A percentile compares a stretch with the other conserved stretches of the same genome.
Evolutionary conservation across 2,797 vertebrate species (phyloP).

Genomic region (Ctenopoma multispine): DNA sequence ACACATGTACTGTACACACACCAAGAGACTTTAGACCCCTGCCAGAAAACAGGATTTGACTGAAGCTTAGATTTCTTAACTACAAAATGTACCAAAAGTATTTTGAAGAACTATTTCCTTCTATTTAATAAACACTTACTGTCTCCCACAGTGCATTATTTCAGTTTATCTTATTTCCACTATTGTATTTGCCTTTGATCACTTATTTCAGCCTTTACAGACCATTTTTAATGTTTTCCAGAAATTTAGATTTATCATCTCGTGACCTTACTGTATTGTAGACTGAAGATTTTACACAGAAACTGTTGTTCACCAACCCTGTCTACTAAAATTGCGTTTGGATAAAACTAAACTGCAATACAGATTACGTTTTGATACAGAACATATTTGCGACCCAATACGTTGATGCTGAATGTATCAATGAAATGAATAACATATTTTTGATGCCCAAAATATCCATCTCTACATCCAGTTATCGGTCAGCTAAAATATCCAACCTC

Average conservation of each 20-base stretch:
- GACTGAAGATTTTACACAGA: not conserved
- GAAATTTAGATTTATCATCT: not conserved
- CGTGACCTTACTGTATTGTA: not conserved
- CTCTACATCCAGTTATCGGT: too few relatives aligned
- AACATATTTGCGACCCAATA: too few relatives aligned
- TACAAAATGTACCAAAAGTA: slow-evolving; percentile 20
- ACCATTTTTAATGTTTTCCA: not conserved
- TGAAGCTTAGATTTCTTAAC: slow-evolving; percentile 33
- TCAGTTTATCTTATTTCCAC: not conserved
- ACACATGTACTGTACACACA: slow-evolving; percentile 11
- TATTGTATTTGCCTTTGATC: not conserved
- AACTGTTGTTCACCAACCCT: not conserved
- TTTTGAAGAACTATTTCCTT: not conserved
- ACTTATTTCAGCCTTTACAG: not conserved
- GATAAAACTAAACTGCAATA: too few relatives aligned
- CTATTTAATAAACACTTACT: slow-evolving; percentile 9
- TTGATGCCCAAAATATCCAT: too few relatives aligned
- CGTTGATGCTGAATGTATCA: too few relatives aligned
- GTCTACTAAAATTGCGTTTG: too few relatives aligned
- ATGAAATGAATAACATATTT: too few relatives aligned
- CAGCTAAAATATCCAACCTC: too few relatives aligned
- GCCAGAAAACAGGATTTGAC: slow-evolving; percentile 44
- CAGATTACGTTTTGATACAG: too few relatives aligned
- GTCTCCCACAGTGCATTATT: slow-evolving; percentile 8
- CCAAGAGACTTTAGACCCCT: slow-evolving; percentile 26